These are phyloP conservation scores for Cinara cedri DNA, from an alignment of 2,888 invertebrate species.

Conservation along the genomic window DNA sequence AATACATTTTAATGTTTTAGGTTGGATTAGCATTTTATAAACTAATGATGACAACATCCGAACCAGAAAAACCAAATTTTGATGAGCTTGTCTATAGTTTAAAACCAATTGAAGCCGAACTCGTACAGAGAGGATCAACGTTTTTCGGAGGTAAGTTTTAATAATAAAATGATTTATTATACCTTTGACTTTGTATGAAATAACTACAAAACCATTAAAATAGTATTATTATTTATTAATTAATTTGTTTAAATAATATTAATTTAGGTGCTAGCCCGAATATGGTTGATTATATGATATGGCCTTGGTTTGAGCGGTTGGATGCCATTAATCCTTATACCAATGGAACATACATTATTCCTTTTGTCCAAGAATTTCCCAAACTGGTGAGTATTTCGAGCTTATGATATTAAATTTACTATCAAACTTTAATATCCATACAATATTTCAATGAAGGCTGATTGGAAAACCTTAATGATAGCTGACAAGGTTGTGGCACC, in stretches of 20 bases:
- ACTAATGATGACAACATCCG: conserved; percentile 51
- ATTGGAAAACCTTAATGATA: conserved; percentile 76
- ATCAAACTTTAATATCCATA: background rate
- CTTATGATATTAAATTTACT: background rate
- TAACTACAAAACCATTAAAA: background rate
- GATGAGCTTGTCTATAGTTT: conserved; percentile 69
- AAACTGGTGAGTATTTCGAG: conserved; percentile 67
- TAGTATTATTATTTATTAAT: background rate
- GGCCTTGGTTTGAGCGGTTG: conserved; percentile 82
- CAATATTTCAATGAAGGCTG: conserved; percentile 65
- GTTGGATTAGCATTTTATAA: conserved; percentile 66
- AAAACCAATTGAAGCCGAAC: conserved; percentile 71
- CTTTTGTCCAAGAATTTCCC: conserved; percentile 69
- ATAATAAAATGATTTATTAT: background rate
- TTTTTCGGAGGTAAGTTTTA: conserved; percentile 68
- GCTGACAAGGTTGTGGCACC: conserved; percentile 73
- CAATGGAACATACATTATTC: conserved; percentile 71
- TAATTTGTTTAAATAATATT: background rate
- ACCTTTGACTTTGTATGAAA: background rate
- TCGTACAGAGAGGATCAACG: conserved; percentile 69
- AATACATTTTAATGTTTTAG: conserved; percentile 25
- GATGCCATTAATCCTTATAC: conserved; percentile 69
- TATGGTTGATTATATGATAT: conserved; percentile 81
- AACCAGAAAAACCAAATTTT: conserved; percentile 61
- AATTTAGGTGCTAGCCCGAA: conserved; percentile 71